Base-by-base conservation (phyloP, 2,888 invertebrate species). In the Amiota communis region DNA sequence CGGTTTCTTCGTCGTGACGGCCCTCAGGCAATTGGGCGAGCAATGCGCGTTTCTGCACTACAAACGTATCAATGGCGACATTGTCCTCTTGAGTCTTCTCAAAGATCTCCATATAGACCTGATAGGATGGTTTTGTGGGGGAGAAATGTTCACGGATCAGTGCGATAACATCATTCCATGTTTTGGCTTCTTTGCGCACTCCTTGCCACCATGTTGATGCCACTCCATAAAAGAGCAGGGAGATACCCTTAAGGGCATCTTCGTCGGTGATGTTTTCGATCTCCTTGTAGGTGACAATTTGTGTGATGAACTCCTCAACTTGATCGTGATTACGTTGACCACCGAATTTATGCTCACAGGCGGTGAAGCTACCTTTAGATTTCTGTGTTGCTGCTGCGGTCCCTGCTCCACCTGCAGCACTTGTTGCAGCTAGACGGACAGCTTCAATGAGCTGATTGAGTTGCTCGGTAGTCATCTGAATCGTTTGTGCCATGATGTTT, bases 171-270 rank as follows among this genome's bases (percentile, higher is more conserved):
- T 88, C 88, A 9, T 78, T 79, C 88, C 88, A 89, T n/a, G 84
- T 84, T 68, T 84, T 81, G 9, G 88, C 89, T 76, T 88, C 89
- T 72, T 85, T 85, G 46, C 86, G 83, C 0, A 89, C 86, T 70
- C 88, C 88, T 78, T 88, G 88, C 88, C 88, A 88, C 89, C 89
- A 89, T 20, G 84, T 87, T 10, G 85, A 86, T 8, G 89, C 88
- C 23, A 87, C 75, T 47, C 87, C 87, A 17, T 61, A 80, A 74
- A 88, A 84, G 8, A 88, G 78, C 72, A 88, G 76, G 13, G 88
- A 87, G 9, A 89, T 73, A 1, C 89, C 87, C 72, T 84, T 87
- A 1, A 88, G 78, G 1, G 88, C 88, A 71, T 88, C 87, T 74
- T 84, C 87, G 48, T 89, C 88, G 72, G 75, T 85, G 59, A 88